Base-by-base conservation (phyloP, 2,113 vertebrate genomes). In the Catharus bicknelli region DNA sequence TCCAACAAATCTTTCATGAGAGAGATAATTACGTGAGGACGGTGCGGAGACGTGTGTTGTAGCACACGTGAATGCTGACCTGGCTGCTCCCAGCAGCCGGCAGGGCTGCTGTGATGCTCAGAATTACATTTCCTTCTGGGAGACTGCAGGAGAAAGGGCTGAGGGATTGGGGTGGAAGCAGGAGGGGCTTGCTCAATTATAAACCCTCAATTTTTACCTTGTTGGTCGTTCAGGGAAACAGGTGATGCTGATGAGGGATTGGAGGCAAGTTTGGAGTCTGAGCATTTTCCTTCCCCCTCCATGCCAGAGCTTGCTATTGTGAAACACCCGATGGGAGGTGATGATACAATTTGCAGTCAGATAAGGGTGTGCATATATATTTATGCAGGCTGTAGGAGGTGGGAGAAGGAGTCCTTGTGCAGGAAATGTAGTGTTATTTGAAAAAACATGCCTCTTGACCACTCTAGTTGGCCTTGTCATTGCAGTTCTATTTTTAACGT, bases 1-100 rank as follows among this genome's bases (percentile, higher is more conserved):
- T 90, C 92, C 84, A 93, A 92, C 72, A 70, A 74, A 83, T 77
- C 93, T 96, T 97, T 95, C 96, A 96, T 2, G 42, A 89, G 96
- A 97, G 97, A 96, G 95, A 97, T 97, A 96, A 97, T 97, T 97
- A 97, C 4, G 25, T 23, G 91, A 92, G 42, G 47, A 43, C 0
- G 29, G 82, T 77, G 78, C 1, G 16, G 95, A 91, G 90, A 89
- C 9, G 78, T 64, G 32, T 81, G 94, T 48, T 90, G 89, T 16
- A 89, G 88, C 76, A n/a, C 77, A 51, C 0, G 21, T 32, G 29
- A 81, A 75, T 82, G 75, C 95, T 96, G 96, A 97, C 96, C 97
- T 95, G 83, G 83, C 87, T 81, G 96, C 88, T 97, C 69, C 55
- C 4, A 61, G 93, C 90, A 77, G 75, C 84, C 9, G 3, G 34